Evolutionary conservation across 2,888 invertebrate genomes (phyloP).

Genomic region (Lasioglossum morio): DNA sequence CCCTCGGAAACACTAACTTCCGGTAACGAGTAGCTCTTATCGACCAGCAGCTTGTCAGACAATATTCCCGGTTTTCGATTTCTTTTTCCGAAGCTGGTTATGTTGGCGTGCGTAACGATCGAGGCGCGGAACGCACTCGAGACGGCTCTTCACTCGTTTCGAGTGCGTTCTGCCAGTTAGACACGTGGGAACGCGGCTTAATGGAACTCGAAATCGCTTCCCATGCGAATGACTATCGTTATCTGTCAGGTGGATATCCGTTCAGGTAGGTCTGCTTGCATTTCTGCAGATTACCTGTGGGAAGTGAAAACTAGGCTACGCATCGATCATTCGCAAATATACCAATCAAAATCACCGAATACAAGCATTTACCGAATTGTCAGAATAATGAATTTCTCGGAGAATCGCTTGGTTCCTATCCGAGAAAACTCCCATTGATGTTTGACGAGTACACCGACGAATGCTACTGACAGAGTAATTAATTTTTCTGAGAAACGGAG

Average conservation of each 20-base stretch:
- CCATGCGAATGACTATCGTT: background rate
- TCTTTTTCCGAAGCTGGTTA: background rate
- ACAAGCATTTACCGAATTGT: background rate
- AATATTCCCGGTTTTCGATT: background rate
- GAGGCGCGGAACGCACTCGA: background rate
- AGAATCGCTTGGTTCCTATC: background rate
- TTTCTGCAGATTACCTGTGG: background rate
- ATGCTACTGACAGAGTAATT: background rate
- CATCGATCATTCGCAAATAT: background rate
- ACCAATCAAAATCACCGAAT: background rate
- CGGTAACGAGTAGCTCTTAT: slow-evolving; percentile 42
- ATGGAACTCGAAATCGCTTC: background rate
- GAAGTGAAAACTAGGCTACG: background rate
- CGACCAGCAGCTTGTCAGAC: slow-evolving; percentile 10
- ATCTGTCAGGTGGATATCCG: background rate
- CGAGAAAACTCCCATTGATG: background rate
- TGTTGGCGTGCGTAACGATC: background rate
- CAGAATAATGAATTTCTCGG: too few relatives aligned
- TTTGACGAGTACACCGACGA: background rate
- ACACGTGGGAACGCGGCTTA: background rate
- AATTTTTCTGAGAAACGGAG: background rate
- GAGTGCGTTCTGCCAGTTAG: slow-evolving; percentile 5
- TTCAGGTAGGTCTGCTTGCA: background rate
- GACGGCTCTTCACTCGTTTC: background rate
- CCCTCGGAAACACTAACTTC: slow-evolving; percentile 31